Evolutionary conservation across 2,113 vertebrate genomes (phyloP).

Genomic region (Cettia cetti): DNA sequence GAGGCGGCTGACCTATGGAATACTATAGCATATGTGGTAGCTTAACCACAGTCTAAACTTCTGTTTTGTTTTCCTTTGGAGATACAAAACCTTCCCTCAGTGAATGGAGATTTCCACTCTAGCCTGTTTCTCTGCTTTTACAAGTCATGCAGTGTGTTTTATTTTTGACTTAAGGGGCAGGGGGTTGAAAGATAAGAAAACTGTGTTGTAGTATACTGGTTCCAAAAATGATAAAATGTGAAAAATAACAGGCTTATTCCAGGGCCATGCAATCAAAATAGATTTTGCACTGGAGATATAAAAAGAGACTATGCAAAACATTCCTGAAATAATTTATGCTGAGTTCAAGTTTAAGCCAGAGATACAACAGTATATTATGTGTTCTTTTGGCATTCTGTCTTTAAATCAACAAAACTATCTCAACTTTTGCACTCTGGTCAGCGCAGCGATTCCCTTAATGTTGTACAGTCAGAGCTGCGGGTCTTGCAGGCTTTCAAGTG

Average conservation of each 20-base stretch:
- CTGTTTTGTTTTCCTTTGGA: neutral
- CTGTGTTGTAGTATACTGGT: neutral
- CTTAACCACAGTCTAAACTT: neutral
- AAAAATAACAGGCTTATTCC: slow-evolving; percentile 51
- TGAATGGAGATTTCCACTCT: slow-evolving; percentile 39
- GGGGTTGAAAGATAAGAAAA: slow-evolving; percentile 20
- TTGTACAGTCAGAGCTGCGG: neutral
- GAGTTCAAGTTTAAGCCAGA: slow-evolving; percentile 60
- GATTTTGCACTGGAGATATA: slow-evolving; percentile 47
- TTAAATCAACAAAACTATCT: slow-evolving; percentile 28
- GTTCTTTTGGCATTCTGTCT: slow-evolving; percentile 43
- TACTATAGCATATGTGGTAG: neutral
- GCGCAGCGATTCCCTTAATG: neutral
- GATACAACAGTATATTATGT: slow-evolving; percentile 41
- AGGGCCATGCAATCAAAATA: slow-evolving; percentile 51
- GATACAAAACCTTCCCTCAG: neutral
- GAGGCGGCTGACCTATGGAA: neutral
- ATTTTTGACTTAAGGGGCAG: slow-evolving; percentile 13
- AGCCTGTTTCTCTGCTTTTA: neutral
- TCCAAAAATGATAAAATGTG: slow-evolving; percentile 59
- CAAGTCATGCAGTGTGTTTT: slow-evolving; percentile 21
- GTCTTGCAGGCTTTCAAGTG: neutral
- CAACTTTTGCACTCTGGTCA: neutral
- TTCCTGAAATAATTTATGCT: slow-evolving; percentile 63
- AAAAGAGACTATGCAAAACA: slow-evolving; percentile 55